Evolutionary conservation across 2,113 vertebrate species (phyloP), one percentile per base, ranked within the genome.

Genomic region (Nycticorax nycticorax): DNA sequence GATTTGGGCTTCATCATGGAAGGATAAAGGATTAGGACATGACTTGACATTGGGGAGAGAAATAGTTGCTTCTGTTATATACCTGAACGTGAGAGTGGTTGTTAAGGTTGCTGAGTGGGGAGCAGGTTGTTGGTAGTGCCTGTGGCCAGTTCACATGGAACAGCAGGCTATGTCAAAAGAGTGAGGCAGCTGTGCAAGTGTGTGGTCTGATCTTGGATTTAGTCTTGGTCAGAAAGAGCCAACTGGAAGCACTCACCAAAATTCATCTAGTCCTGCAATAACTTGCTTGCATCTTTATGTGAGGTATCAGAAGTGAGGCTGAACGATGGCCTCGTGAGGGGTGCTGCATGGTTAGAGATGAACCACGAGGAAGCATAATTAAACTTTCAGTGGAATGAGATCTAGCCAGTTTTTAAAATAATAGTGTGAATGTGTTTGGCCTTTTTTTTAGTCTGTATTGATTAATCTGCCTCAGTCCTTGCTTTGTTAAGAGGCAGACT

Each of bases 101-200:
- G 26, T 78, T 69, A 30, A 72, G 39, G 75, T 63, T 88, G 0
- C 19, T 28, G 30, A 48, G 48, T 1, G 9, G 12, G 60, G n/a
- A 78, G 19, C 68, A 45, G 14, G 32, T 20, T 57, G 32, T 22
- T 81, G 55, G 55, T n/a, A 23, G 14, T 48, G 19, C 6, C 71
- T 41, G 23, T 41, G 53, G 14, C 45, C 18, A 5, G 7, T 35
- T 62, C 56, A 21, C 7, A 4, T 24, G 43, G 55, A 63, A 23
- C 19, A 50, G 4, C 0, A 3, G 47, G 12, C 32, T 18, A 8
- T 3, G 8, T 10, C 0, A 2, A 62, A 62, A 13, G 37, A 56
- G 39, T 6, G 33, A 59, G 37, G 12, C 35, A 60, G n/a, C 22
- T 19, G 35, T 48, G 43, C 8, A 27, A 13, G 24, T 55, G 16